Percentiles rank a stretch among this genome's conserved stretches.
phyloP scores from a whole-genome alignment of 2,888 invertebrate genomes.

The Tetragnatha montana region DNA sequence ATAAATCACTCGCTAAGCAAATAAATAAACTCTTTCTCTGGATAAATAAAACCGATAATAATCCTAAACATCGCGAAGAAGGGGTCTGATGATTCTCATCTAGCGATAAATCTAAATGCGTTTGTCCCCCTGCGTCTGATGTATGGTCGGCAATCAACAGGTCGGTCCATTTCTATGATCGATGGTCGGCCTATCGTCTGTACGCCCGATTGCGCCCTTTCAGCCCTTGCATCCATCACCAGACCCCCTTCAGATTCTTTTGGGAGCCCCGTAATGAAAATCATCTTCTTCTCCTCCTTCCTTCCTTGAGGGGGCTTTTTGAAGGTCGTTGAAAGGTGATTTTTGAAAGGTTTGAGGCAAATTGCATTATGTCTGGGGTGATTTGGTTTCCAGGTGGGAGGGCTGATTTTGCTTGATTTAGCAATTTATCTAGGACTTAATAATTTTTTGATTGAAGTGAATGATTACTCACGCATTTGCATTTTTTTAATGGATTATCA shows the following conservation, averaged over 20 bases:
- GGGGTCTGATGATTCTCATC: conserved; percentile 59
- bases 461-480: no score
- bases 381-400: no score
- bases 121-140: conserved; percentile 42
- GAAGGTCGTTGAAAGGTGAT: no score
- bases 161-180: conserved; percentile 69
- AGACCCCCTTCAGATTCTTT: conserved; percentile 38
- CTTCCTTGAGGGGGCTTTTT: no score
- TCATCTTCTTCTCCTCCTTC: conserved; percentile 36
- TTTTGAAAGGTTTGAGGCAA: no score
- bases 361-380: no score
- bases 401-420: no score
- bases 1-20: conserved; percentile 68
- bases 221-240: conserved; percentile 50
- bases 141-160: conserved; percentile 63
- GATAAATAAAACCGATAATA: conserved; percentile 6
- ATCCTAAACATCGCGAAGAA: conserved; percentile 30
- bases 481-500: no score
- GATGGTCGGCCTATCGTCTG: conserved; percentile 64
- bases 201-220: conserved; percentile 66
- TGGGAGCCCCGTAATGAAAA: conserved; percentile 62
- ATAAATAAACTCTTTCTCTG: conserved; percentile 52
- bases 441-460: no score
- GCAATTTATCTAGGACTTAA: no score
- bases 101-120: conserved; percentile 67